Evolutionary conservation across 2,888 invertebrate genomes (phyloP).

Genomic region (Elgonia sp.): DNA sequence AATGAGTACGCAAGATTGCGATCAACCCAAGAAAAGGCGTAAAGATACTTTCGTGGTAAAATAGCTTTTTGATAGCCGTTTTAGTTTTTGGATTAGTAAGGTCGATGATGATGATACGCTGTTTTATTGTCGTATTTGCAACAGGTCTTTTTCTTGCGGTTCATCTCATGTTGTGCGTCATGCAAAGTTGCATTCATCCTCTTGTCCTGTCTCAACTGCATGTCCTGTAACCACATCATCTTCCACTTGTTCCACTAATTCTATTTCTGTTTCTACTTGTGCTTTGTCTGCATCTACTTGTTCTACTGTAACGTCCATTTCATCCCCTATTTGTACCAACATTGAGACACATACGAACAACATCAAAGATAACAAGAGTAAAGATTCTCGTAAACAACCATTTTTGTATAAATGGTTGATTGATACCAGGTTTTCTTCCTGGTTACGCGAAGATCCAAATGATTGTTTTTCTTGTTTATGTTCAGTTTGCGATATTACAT

Average conservation of each 20-base stretch:
- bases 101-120: neutral
- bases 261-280: neutral
- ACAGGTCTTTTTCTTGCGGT: conserved; percentile 21
- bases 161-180: conserved; percentile 21
- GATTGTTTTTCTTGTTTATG: conserved; percentile 4
- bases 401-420: no score
- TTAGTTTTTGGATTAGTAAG: no score
- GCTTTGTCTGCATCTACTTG: neutral
- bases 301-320: neutral
- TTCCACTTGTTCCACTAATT: neutral
- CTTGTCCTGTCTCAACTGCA: neutral
- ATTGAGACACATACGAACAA: neutral
- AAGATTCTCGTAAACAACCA: no score
- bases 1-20: no score
- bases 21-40: no score
- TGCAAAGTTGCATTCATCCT: neutral
- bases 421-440: no score
- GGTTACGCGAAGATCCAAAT: neutral
- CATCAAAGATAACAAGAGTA: neutral
- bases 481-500: neutral
- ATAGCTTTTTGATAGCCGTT: no score
- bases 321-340: neutral
- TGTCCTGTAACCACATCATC: neutral
- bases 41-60: no score
- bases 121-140: conserved; percentile 18